A percentile compares a stretch with the other conserved stretches of the same genome.
Evolutionary conservation across 2,888 invertebrate species (phyloP).

Genomic region (Thymelicus sylvestris): DNA sequence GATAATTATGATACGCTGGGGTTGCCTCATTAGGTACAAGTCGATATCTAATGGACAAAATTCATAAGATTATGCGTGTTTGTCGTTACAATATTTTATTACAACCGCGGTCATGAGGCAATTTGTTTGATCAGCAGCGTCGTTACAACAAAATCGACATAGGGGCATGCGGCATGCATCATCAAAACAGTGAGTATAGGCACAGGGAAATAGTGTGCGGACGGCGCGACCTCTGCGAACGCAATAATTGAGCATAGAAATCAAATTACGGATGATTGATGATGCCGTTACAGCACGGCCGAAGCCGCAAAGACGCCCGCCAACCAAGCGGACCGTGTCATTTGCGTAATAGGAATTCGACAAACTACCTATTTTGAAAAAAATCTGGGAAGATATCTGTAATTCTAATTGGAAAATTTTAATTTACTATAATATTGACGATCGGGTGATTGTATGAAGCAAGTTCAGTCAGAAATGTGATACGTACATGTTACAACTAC

Average conservation of each 20-base stretch:
- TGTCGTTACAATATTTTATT: slow-evolving; percentile 6
- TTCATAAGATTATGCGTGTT: slow-evolving; percentile 7
- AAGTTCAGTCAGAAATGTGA: no score
- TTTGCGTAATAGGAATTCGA: slow-evolving; percentile 77
- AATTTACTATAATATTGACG: neutral
- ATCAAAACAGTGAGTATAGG: slow-evolving; percentile 56
- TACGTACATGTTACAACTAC: no score
- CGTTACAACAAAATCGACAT: slow-evolving; percentile 23
- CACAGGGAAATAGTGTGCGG: slow-evolving; percentile 66
- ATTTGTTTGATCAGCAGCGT: neutral
- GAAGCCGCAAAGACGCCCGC: slow-evolving; percentile 74
- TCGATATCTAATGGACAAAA: slow-evolving; percentile 30
- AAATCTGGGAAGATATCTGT: slow-evolving; percentile 41
- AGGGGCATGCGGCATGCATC: slow-evolving; percentile 44
- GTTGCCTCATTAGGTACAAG: slow-evolving; percentile 4
- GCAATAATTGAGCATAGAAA: slow-evolving; percentile 85
- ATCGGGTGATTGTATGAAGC: no score
- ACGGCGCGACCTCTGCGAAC: slow-evolving; percentile 78
- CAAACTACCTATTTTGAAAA: slow-evolving; percentile 60
- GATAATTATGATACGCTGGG: no score
- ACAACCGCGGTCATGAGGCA: neutral
- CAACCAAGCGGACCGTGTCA: slow-evolving; percentile 73
- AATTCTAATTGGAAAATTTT: neutral
- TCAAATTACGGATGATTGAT: slow-evolving; percentile 85
- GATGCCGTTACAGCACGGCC: slow-evolving; percentile 82